Evolutionary conservation across 1,140 invertebrate genomes (phyloP), one percentile per base, ranked within the genome.

Genomic region (Apis dorsata): DNA sequence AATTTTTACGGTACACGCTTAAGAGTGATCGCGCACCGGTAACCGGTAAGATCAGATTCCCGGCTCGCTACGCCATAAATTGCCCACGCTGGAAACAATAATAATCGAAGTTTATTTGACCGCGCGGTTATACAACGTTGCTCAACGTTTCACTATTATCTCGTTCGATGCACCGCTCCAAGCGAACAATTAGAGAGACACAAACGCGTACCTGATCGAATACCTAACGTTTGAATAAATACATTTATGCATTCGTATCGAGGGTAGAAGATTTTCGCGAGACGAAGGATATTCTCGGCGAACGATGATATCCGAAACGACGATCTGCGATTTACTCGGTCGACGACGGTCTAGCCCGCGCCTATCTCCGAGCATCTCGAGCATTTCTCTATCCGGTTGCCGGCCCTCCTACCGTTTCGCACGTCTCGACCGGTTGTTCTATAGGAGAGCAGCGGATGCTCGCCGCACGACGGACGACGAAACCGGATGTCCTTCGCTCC

Each of bases 401-500:
- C 34, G 34, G 34, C 73, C 71, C 76, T 83, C 68, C 76, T 74
- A 74, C 74, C 65, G 80, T 83, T 83, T 78, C 80, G 85, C 66
- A 28, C 75, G 65, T 83, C 74, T 70, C 49, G 55, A 53, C 55
- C 57, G 69, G 55, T 44, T 57, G 62, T 51, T 70, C 66, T 84
- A 73, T 84, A 53, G 44, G 62, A 71, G 60, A 5, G 49, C 83
- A 71, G 68, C 72, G 81, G 75, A 78, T 85, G 81, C 74, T 34
- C 34, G 34, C 34, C 34, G 34, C 34, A 51, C 63, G 72, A 55
- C 86, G 84, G 88, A 89, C 85, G 85, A 86, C 71, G 85, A 81
- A 90, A 90, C 89, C 88, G 91, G 90, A 91, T 91, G 90, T 91
- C 90, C 90, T 91, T 92, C 90, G 90, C 76, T 44, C 21, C 10